Evolutionary conservation across 1,140 invertebrate species (phyloP).

Genomic region (Pectinophora gossypiella): DNA sequence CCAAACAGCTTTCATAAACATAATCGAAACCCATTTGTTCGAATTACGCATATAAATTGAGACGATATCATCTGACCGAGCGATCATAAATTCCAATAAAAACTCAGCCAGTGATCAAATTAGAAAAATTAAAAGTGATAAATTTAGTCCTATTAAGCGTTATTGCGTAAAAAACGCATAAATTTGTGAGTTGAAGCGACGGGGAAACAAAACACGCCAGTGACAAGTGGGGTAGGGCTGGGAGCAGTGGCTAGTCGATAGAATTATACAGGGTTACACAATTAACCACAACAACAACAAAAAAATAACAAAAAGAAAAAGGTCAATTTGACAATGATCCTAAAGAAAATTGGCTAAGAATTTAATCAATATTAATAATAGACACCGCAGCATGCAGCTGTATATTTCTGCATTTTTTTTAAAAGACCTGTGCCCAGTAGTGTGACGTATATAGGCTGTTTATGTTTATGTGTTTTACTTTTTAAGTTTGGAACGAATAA

Average conservation of each 20-base stretch:
- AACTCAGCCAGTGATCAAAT: conserved; percentile 61
- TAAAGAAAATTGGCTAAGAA: too few relatives aligned
- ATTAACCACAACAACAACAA: too few relatives aligned
- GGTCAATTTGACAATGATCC: too few relatives aligned
- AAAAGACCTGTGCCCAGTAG: too few relatives aligned
- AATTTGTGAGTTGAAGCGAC: conserved; percentile 57
- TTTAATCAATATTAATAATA: too few relatives aligned
- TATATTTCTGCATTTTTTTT: too few relatives aligned
- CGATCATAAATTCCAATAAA: conserved; percentile 65
- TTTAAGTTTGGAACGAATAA: too few relatives aligned
- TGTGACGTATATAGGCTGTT: too few relatives aligned
- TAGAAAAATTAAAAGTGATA: conserved; percentile 74
- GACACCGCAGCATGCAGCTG: too few relatives aligned
- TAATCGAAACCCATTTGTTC: conserved; percentile 60
- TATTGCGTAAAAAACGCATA: conserved; percentile 75
- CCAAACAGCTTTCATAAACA: neutral
- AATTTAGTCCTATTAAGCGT: conserved; percentile 71
- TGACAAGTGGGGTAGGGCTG: conserved; percentile 29
- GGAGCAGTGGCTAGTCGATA: neutral
- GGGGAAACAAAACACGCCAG: conserved; percentile 41
- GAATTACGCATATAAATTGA: conserved; percentile 59
- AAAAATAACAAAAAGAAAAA: too few relatives aligned
- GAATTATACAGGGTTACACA: too few relatives aligned
- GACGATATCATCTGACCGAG: conserved; percentile 26
- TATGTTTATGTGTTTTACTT: too few relatives aligned